These are phyloP conservation scores for Leptothorax acervorum DNA, from an alignment of 2,888 invertebrate genomes.

Conservation along the genomic window DNA sequence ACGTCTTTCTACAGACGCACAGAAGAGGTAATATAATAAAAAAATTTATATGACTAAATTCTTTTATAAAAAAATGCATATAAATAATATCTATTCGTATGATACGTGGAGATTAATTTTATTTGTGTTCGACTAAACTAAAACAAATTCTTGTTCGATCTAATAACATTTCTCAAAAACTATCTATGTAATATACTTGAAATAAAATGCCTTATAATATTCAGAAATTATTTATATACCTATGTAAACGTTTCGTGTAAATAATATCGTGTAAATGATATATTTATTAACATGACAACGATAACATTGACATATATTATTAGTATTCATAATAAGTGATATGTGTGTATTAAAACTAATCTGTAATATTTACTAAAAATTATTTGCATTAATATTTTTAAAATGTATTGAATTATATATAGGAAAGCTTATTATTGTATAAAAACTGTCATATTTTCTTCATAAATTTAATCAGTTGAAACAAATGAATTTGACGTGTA, in stretches of 20 bases:
- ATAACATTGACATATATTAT: neutral
- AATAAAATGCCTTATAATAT: neutral
- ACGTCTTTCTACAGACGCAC: neutral
- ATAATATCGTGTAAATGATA: neutral
- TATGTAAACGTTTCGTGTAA: neutral
- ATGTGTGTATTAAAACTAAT: neutral
- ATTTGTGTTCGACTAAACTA: neutral
- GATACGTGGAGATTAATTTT: neutral
- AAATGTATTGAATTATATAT: neutral
- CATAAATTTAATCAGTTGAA: slow-evolving; percentile 3
- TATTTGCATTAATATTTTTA: neutral
- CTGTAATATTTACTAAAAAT: neutral
- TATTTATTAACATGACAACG: neutral
- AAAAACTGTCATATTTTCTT: neutral
- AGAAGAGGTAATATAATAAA: neutral
- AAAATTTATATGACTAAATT: neutral
- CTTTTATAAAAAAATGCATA: neutral
- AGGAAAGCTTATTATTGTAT: neutral
- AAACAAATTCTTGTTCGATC: neutral
- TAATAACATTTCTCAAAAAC: neutral
- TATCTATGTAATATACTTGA: neutral
- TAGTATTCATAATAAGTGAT: neutral
- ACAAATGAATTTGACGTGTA: neutral
- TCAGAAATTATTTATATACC: neutral
- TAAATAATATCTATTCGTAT: neutral